Base-by-base conservation (phyloP, 2,888 invertebrate genomes). In the Enchytraeus crypticus region DNA sequence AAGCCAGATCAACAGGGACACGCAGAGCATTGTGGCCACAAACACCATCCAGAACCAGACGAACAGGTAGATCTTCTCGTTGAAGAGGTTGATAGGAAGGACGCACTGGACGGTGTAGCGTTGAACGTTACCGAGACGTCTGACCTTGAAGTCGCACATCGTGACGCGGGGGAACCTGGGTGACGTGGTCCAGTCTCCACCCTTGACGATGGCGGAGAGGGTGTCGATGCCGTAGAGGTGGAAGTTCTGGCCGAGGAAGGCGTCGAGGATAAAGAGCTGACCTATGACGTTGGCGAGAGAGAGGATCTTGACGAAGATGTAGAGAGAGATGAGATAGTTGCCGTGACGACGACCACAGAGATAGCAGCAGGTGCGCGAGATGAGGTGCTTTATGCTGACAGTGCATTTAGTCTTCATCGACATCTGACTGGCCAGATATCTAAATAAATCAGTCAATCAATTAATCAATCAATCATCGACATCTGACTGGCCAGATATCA, bases 31-130 rank as follows among this genome's bases (percentile, higher is more conserved):
- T 34, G 76, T 66, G 53, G 77, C 74, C 23, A 82, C 79, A 38
- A 81, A 74, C 34, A 81, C 74, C 59, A 81, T 73, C 82, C 82
- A 82, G 73, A 80, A 68, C 82, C 82, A 82, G 53, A 82, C 71
- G 74, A 82, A 82, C 67, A 78, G 75, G 68, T 75, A 79, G 61
- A 79, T 78, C 71, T 78, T 78, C 68, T 70, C 70, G 57, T 69
- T 70, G 63, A 70, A 70, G 30, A 70, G 65, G 57, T 70, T 70
- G 60, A 70, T 78, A 29, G 79, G 77, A 62, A 79, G 70, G 18
- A 77, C 78, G 70, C 79, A 79, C 67, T 78, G 78, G 21, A 79
- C 77, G 30, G 78, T 79, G 66, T 81, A 80, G 30, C 79, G 72
- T 67, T 81, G 81, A 29, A 80, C 77, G 67, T 80, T 81, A n/a